Evolutionary conservation across 1,140 invertebrate genomes (phyloP), one percentile per base, ranked within the genome.

Genomic region (Drosophila serrata): DNA sequence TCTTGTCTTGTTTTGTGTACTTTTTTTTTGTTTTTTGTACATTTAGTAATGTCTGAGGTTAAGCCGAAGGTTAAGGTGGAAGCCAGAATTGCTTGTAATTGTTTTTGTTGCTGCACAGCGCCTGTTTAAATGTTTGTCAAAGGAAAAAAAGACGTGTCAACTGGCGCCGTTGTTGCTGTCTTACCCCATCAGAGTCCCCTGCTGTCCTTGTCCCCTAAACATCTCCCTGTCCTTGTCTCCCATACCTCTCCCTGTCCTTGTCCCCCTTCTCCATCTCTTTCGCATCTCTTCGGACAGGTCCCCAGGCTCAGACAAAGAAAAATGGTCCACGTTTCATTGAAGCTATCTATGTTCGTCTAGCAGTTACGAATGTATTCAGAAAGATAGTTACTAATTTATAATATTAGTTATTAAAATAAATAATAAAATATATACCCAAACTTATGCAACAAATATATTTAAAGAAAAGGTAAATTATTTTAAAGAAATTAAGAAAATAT

Each of bases 101-200:
- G 82, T 79, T 82, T 77, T 63, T 74, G 68, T 57, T 75, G 59
- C 22, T 22, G 33, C 48, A 35, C 60, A 75, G 82, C 70, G 84
- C 49, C 84, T 80, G 62, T 75, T 76, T 72, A 79, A 87, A 87
- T 87, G 82, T 77, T 88, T 87, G 84, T 87, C 84, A 88, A 87
- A 57, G 67, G 42, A 33, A 78, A 80, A 80, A 90, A 90, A 81
- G 85, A 88, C 85, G 78, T 90, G 69, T 81, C 81, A 84, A 63
- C 46, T 84, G 77, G 79, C 61, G 79, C 72, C 77, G 60, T 61
- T 74, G 49, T 58, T 64, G 69, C 60, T 68, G 68, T 69, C 60
- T 58, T 17, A n/a, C 19, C 37, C 45, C 45, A 27, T 27, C 22
- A 48, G 7, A 9, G 43, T 24, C 15, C 67, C 60, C 29, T 15